phyloP scores from a whole-genome alignment of 2,797 vertebrate genomes.

The Pangasius djambal region DNA sequence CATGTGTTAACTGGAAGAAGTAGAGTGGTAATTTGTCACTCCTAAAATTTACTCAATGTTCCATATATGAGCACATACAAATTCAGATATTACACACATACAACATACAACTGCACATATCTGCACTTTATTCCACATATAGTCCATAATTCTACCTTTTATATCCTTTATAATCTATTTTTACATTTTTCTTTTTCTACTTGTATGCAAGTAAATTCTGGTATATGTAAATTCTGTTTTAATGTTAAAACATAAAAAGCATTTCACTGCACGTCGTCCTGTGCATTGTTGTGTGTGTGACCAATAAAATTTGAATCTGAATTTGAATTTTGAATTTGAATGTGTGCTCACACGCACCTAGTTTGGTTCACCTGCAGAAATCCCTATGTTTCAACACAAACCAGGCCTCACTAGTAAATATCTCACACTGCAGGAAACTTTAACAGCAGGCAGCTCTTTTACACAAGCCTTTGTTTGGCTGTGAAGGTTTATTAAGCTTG shows the following conservation, averaged over 20 bases:
- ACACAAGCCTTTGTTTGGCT: constrained; percentile 43
- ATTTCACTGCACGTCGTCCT: neutral
- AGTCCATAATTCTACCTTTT: neutral
- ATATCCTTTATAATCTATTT: neutral
- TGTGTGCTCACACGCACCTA: constrained; percentile 25
- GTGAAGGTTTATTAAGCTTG: constrained; percentile 23
- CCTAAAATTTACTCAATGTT: neutral
- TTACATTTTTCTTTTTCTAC: neutral
- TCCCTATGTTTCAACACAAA: constrained; percentile 20
- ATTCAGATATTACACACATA: neutral
- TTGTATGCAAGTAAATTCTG: neutral
- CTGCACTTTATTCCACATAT: neutral
- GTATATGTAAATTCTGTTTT: neutral
- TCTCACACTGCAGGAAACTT: constrained; percentile 47
- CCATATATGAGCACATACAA: neutral
- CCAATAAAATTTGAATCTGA: neutral
- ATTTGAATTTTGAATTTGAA: constrained; percentile 12
- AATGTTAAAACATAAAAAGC: neutral
- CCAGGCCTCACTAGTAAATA: constrained; percentile 49
- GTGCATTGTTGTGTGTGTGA: neutral
- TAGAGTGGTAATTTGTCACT: neutral
- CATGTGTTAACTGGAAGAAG: constrained; percentile 17
- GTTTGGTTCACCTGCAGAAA: constrained; percentile 42
- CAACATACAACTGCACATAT: neutral
- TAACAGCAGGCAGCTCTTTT: constrained; percentile 35